Evolutionary conservation across 2,113 vertebrate genomes (phyloP).

Genomic region (Epinephelus cyanopodus): DNA sequence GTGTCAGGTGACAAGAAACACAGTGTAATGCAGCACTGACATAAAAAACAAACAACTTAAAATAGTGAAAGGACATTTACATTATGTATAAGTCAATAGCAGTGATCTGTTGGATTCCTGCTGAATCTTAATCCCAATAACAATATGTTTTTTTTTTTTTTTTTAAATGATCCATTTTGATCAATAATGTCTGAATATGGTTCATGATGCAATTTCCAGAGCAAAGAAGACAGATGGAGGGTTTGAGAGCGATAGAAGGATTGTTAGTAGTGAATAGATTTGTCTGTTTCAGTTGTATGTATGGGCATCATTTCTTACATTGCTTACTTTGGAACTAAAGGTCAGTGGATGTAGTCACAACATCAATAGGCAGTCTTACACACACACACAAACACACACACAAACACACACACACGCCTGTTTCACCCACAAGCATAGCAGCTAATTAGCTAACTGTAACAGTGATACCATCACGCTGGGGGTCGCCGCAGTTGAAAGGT

Average conservation of each 20-base stretch:
- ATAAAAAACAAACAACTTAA: too few species aligned
- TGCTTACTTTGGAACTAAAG: slow-evolving; percentile 18
- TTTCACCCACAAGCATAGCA: slow-evolving; percentile 5
- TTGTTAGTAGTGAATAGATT: background rate
- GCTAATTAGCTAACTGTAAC: slow-evolving; percentile 43
- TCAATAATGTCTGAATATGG: slow-evolving; percentile 5
- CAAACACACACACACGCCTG: background rate
- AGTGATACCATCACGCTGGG: slow-evolving; percentile 37
- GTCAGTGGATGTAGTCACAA: slow-evolving; percentile 13
- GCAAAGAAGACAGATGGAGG: slow-evolving; percentile 15
- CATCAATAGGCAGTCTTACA: background rate
- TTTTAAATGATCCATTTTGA: slow-evolving; percentile 12
- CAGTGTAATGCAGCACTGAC: too few species aligned
- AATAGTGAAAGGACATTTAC: too few species aligned
- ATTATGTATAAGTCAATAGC: too few species aligned
- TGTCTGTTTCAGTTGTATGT: background rate
- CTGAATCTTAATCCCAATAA: background rate
- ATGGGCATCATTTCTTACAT: background rate
- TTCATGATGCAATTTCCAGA: background rate
- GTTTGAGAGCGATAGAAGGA: background rate
- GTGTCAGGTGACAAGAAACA: too few species aligned
- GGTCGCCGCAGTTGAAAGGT: slow-evolving; percentile 51
- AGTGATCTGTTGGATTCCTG: background rate
- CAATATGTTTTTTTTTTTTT: background rate
- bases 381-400: slow-evolving; percentile 5